A percentile compares a stretch with the other conserved stretches of the same genome.
Evolutionary conservation across 2,113 vertebrate species (phyloP).

Genomic region (Oncorhynchus nerka): DNA sequence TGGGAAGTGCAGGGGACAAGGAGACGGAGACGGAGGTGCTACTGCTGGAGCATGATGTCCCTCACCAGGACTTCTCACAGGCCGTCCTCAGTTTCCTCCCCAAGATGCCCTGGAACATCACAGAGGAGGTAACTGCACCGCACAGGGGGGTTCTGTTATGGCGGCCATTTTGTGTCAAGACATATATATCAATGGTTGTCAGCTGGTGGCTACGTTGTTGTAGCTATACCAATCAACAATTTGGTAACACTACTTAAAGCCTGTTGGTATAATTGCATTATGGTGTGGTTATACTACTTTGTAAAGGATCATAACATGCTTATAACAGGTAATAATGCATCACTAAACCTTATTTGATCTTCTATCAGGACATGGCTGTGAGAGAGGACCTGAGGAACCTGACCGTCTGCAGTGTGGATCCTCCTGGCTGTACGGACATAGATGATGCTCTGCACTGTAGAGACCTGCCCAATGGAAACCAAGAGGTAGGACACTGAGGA

Average conservation of each 20-base stretch:
- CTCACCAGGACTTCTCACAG: slow-evolving; percentile 93
- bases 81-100: slow-evolving; percentile 91
- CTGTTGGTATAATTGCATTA: too few species aligned
- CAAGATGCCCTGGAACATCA: slow-evolving; percentile 92
- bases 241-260: too few species aligned
- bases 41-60: slow-evolving; percentile 94
- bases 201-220: neutral
- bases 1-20: slow-evolving; percentile 90
- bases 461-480: slow-evolving; percentile 85
- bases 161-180: neutral
- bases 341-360: neutral
- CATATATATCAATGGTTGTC: neutral
- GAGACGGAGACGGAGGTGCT: slow-evolving; percentile 94
- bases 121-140: slow-evolving; percentile 75
- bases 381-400: slow-evolving; percentile 87
- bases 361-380: slow-evolving; percentile 82
- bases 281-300: too few species aligned
- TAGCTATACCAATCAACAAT: too few species aligned
- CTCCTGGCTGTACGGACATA: slow-evolving; percentile 97
- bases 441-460: slow-evolving; percentile 92
- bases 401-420: slow-evolving; percentile 92
- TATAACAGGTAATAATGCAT: too few species aligned
- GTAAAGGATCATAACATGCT: too few species aligned
- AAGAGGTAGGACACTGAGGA: slow-evolving; percentile 74
- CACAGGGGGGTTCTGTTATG: neutral